Conservation (phyloP, 2,888 invertebrate genomes). For the Elmis aenea region DNA sequence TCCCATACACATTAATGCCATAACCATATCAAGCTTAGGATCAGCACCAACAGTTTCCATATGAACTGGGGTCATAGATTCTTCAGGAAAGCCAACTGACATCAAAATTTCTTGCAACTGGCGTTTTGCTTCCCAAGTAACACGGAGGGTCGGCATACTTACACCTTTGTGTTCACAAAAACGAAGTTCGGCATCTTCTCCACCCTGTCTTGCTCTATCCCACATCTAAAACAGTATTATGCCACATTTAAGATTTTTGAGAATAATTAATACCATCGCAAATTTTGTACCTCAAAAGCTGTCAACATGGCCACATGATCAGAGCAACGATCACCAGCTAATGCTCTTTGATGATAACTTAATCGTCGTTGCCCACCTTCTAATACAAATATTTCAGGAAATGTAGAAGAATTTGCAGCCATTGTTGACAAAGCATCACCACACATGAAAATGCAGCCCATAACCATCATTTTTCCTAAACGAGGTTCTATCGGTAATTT, state of each 20-base stretch:
- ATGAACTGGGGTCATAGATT: constrained; percentile 67
- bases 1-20: constrained; percentile 83
- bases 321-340: constrained; percentile 82
- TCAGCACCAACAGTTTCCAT: constrained; percentile 76
- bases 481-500: constrained; percentile 93
- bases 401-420: constrained; percentile 93
- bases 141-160: constrained; percentile 81
- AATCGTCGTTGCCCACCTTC: constrained; percentile 72
- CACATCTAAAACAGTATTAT: constrained; percentile 52
- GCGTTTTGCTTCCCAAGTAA: constrained; percentile 86
- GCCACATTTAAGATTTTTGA: background rate
- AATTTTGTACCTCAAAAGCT: constrained; percentile 66
- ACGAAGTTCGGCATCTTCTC: constrained; percentile 69
- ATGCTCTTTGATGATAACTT: constrained; percentile 75
- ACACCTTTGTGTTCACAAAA: constrained; percentile 93
- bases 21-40: constrained; percentile 73
- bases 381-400: constrained; percentile 88
- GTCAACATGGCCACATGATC: constrained; percentile 95
- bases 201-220: constrained; percentile 63
- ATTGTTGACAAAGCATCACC: constrained; percentile 90
- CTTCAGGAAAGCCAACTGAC: constrained; percentile 84
- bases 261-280: background rate
- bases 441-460: constrained; percentile 85
- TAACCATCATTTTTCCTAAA: constrained; percentile 94
- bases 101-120: constrained; percentile 57